A percentile compares a stretch with the other conserved stretches of the same genome.
phyloP scores from a whole-genome alignment of 2,113 vertebrate species.

The Rhynchopsitta pachyrhyncha region DNA sequence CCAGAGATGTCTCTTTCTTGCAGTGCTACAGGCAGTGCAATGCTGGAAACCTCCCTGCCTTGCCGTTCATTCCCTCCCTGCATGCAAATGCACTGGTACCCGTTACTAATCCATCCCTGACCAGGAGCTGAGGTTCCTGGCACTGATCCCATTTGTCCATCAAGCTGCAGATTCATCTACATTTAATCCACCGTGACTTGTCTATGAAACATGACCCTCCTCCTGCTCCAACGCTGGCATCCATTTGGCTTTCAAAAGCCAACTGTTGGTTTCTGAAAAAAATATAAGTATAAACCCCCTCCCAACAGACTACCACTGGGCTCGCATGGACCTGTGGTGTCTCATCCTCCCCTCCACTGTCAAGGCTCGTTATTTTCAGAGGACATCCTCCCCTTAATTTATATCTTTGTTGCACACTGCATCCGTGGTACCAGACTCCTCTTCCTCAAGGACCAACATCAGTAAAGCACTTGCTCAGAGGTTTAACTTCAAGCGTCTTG shows the following conservation, averaged over 20 bases:
- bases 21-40: not conserved
- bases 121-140: not conserved
- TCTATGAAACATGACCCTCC: not conserved
- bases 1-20: not conserved
- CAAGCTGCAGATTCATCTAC: constrained; percentile 20
- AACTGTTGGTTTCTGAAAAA: not conserved
- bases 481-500: not conserved
- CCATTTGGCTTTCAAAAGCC: constrained; percentile 9
- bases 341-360: not conserved
- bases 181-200: constrained; percentile 11
- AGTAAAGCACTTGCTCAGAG: not conserved
- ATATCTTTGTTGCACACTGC: not conserved
- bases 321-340: accelerated
- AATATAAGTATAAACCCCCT: not conserved
- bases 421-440: not conserved
- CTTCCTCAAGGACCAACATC: not conserved
- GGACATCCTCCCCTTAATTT: not conserved
- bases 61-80: not conserved
- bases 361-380: not conserved
- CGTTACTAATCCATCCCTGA: not conserved
- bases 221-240: not conserved
- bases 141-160: constrained; percentile 48
- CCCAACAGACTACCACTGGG: not conserved
- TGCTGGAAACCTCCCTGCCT: not conserved
- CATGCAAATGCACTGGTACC: not conserved